Evolutionary conservation across 2,797 vertebrate species (phyloP).

Genomic region (Ceryle rudis): DNA sequence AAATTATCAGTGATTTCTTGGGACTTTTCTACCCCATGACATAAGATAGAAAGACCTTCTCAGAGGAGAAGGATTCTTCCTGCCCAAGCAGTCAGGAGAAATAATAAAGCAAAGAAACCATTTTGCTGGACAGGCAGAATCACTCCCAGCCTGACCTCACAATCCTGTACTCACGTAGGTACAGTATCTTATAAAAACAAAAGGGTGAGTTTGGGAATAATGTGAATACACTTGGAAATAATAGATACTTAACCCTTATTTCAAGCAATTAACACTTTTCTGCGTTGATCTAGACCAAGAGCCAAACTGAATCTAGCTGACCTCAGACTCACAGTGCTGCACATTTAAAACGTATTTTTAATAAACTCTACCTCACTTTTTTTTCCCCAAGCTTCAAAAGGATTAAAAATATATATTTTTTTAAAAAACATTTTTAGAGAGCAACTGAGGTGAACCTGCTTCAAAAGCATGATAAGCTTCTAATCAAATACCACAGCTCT

Average conservation of each 20-base stretch:
- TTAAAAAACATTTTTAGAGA: background rate
- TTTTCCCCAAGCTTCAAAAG: background rate
- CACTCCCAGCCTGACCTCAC: background rate
- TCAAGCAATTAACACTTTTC: background rate
- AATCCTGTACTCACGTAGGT: background rate
- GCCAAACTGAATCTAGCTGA: background rate
- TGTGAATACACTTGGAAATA: background rate
- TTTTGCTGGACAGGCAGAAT: background rate
- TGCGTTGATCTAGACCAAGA: background rate
- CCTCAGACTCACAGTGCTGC: background rate
- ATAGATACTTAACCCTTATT: background rate
- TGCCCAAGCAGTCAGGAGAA: background rate
- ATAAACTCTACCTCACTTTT: background rate
- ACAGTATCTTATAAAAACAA: background rate
- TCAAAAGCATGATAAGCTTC: background rate
- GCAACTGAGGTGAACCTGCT: background rate
- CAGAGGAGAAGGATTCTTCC: background rate
- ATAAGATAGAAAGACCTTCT: background rate
- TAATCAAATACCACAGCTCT: constrained; percentile 19
- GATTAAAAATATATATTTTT: background rate
- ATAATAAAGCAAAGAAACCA: background rate
- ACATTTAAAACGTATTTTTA: background rate
- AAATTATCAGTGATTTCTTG: background rate
- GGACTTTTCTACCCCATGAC: background rate
- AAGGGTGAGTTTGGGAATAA: background rate